Base-by-base conservation (phyloP, 2,797 vertebrate species). In the Urosaurus nigricauda region DNA sequence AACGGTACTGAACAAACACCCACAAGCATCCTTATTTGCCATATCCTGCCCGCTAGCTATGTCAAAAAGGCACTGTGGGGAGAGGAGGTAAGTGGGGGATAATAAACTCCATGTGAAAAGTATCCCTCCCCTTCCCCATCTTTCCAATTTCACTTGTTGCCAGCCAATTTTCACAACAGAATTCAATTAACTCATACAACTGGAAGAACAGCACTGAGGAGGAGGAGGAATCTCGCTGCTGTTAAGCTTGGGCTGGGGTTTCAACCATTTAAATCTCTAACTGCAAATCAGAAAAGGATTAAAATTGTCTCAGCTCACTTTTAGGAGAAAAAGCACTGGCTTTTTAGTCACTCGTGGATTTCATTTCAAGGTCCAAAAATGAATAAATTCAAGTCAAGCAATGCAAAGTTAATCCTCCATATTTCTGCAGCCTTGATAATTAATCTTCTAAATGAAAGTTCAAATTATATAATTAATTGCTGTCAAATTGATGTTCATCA, bases 211-310 rank as follows among this genome's bases (percentile, higher is more conserved):
- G 12, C 7, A 12, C 12, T 16, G 5, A n/a, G n/a, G n/a, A 74
- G 11, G n/a, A 53, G 5, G 11, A 3, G 17, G 73, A 84, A 53
- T 1, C 16, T 56, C 16, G 6, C 79, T 86, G 51, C 29, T 7
- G 65, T n/a, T 21, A 81, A 81, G 24, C 11, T 63, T 60, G 51
- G 51, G 47, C 24, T 73, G 29, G 32, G 29, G 19, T 29, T 63
- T 60, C 56, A 71, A 40, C 19, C 35, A 79, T 47, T 88, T 84
- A 70, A n/a, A 43, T 47, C 37, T 79, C 29, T 84, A 79, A 80
- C 32, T 84, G 51, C 82, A 89, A 35, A 89, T 56, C 8, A 80
- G 32, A 63, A 68, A 58, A 88, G 83, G 12, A 37, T 29, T 65
- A 70, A 82, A 80, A 74, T 43, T 56, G 60, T 58, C 29, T 70